A percentile compares a stretch with the other conserved stretches of the same genome.
These are phyloP conservation scores for Dinocampus coccinellae DNA, from an alignment of 2,888 invertebrate genomes.

Conservation along the genomic window DNA sequence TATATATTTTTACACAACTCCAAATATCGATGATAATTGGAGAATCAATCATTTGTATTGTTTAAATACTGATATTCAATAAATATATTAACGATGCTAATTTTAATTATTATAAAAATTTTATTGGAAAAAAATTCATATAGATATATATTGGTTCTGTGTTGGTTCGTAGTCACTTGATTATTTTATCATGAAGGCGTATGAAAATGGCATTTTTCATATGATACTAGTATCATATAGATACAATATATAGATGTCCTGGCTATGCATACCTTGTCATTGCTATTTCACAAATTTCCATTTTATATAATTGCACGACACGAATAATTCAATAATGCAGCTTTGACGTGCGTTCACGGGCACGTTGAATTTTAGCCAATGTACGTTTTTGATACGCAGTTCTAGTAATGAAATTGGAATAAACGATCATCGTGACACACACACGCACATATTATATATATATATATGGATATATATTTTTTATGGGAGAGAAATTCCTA, in stretches of 20 bases:
- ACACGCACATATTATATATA: neutral
- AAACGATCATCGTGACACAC: slow-evolving; percentile 45
- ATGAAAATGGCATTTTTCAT: too few relatives aligned
- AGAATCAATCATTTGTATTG: neutral
- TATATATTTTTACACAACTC: neutral
- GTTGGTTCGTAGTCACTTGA: too few relatives aligned
- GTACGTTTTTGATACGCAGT: slow-evolving; percentile 42
- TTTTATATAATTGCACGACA: slow-evolving; percentile 48
- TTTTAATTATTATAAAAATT: neutral
- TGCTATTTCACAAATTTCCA: slow-evolving; percentile 47
- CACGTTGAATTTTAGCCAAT: slow-evolving; percentile 42
- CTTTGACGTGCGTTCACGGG: slow-evolving; percentile 33
- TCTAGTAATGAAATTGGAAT: slow-evolving; percentile 53
- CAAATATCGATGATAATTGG: neutral
- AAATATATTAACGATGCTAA: neutral
- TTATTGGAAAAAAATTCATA: neutral
- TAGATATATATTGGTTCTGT: too few relatives aligned
- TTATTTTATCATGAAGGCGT: too few relatives aligned
- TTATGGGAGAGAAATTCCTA: slow-evolving; percentile 43
- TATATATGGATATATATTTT: neutral
- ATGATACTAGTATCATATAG: neutral
- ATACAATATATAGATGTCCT: neutral
- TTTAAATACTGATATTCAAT: neutral
- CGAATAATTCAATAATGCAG: slow-evolving; percentile 55
- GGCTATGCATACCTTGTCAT: slow-evolving; percentile 20